Evolutionary conservation across 2,797 vertebrate species (phyloP).

Genomic region (Gouania willdenowi): DNA sequence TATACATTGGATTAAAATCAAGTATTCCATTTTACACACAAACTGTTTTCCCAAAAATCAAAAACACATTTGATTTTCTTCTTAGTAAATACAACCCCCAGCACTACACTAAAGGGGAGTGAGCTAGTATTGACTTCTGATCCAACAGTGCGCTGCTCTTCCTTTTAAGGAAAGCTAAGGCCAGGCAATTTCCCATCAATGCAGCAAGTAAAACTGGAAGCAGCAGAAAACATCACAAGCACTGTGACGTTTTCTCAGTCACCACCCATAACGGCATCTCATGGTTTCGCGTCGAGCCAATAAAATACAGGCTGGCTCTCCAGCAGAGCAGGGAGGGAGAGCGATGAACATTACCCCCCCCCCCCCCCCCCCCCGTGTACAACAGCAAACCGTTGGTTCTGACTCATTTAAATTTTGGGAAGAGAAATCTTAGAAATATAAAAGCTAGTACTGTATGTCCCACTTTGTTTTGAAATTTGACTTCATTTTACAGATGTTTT

Average conservation of each 20-base stretch:
- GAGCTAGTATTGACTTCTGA: constrained; percentile 50
- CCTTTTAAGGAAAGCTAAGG: constrained; percentile 63
- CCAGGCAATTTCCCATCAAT: constrained; percentile 60
- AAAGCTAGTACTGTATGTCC: too few species aligned
- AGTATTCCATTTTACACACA: too few species aligned
- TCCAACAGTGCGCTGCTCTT: constrained; percentile 23
- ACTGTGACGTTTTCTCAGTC: constrained; percentile 53
- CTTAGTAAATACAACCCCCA: constrained; percentile 15
- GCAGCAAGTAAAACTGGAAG: constrained; percentile 56
- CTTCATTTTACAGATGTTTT: too few species aligned
- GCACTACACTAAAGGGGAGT: too few species aligned
- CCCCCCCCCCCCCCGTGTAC: constrained; percentile 52
- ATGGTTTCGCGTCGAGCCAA: constrained; percentile 50
- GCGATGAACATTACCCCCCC: constrained; percentile 14
- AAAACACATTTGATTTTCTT: constrained; percentile 17
- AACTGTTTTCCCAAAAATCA: too few species aligned
- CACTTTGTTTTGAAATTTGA: too few species aligned
- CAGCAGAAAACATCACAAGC: constrained; percentile 29
- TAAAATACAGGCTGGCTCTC: constrained; percentile 10
- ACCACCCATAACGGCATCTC: constrained; percentile 53
- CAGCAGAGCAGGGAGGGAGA: constrained; percentile 14
- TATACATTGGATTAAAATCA: too few species aligned
- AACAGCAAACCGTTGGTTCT: constrained; percentile 34
- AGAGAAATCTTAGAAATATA: too few species aligned
- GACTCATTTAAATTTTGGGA: constrained; percentile 57